A percentile compares a stretch with the other conserved stretches of the same genome.
Evolutionary conservation across 2,888 invertebrate genomes (phyloP).

Genomic region (Perizoma flavofasciatum): DNA sequence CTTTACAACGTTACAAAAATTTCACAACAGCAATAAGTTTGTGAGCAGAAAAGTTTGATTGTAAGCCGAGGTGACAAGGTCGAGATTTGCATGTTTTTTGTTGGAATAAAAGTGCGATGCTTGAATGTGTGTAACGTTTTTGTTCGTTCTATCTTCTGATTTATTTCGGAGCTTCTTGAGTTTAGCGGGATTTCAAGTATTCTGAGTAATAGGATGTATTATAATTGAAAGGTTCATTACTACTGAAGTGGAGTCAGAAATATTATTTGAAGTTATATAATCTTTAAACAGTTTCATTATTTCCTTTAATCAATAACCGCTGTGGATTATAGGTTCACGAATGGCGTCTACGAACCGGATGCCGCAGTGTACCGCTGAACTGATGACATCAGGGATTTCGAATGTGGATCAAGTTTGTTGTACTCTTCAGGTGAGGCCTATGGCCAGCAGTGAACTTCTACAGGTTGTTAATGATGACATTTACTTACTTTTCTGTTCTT

Average conservation of each 20-base stretch:
- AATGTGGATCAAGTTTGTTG: no score
- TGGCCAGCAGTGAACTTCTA: no score
- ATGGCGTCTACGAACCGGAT: no score
- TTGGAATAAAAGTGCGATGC: constrained; percentile 37
- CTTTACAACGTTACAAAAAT: constrained; percentile 40
- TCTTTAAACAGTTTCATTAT: no score
- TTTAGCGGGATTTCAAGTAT: constrained; percentile 46
- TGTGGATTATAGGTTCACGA: no score
- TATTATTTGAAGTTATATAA: no score
- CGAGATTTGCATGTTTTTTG: constrained; percentile 45
- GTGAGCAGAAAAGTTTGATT: constrained; percentile 42
- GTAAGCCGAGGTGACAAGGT: constrained; percentile 50
- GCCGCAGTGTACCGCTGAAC: no score
- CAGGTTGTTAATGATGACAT: no score
- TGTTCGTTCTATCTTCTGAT: constrained; percentile 60
- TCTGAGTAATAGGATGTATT: constrained; percentile 40
- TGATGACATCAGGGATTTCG: no score
- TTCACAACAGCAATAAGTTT: constrained; percentile 53
- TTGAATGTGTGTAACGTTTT: constrained; percentile 60
- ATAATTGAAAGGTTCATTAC: constrained; percentile 29
- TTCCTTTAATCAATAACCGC: no score
- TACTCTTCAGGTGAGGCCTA: no score
- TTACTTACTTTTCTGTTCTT: no score
- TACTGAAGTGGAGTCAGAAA: background rate
- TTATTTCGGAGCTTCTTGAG: constrained; percentile 64